phyloP scores from a whole-genome alignment of 2,797 vertebrate genomes.

The Thripadectes ignobilis region DNA sequence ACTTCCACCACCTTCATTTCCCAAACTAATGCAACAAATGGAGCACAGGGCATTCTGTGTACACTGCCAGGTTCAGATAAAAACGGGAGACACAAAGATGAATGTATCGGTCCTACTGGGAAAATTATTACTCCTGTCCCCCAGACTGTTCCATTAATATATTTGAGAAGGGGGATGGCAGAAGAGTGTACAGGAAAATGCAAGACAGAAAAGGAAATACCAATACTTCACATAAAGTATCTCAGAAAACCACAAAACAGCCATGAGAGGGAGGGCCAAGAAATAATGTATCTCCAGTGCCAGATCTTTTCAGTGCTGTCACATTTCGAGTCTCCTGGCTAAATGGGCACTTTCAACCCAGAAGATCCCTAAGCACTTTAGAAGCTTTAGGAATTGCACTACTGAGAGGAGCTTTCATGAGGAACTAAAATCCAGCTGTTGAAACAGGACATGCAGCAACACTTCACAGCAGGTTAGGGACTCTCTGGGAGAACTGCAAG shows the following conservation, averaged over 20 bases:
- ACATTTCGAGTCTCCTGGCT: neutral
- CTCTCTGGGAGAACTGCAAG: neutral
- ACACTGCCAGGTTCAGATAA: neutral
- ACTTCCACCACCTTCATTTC: neutral
- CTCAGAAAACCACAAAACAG: neutral
- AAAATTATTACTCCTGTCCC: neutral
- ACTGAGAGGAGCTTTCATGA: neutral
- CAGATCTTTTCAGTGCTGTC: neutral
- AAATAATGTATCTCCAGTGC: neutral
- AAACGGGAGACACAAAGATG: neutral
- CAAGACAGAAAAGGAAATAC: neutral
- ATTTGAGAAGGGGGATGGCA: neutral
- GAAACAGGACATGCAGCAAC: neutral
- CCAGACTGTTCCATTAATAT: neutral
- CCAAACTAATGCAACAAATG: neutral
- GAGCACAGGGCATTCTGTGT: fast-evolving
- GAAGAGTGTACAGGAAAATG: neutral
- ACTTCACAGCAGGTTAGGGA: neutral
- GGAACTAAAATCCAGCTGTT: neutral
- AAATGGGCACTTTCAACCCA: neutral
- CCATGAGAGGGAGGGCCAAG: neutral
- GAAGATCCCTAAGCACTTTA: neutral
- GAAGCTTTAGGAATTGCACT: neutral
- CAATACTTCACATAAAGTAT: neutral
- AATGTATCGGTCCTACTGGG: neutral